Base-by-base conservation (phyloP, 2,888 invertebrate genomes). In the Periphyllus acericola region DNA sequence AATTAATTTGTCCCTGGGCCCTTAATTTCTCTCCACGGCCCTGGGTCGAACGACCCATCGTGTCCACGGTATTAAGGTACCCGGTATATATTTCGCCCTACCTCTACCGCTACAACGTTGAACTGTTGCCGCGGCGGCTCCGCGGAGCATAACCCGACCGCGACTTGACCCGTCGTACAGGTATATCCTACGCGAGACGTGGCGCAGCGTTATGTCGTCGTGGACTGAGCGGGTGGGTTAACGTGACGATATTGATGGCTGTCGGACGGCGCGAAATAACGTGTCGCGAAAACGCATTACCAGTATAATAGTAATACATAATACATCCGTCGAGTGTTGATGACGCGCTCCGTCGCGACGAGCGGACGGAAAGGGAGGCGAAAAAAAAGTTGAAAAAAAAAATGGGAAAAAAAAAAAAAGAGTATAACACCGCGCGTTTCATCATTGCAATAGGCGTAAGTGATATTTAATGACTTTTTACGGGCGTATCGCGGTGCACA, bases 391-490 rank as follows among this genome's bases (percentile, higher is more conserved):
- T 74, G 5, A 46, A 75, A 40, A 3, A 75, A 75, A 19, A 21
- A 75, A 36, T 2, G 25, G 14, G 21, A 75, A 68, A 46, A 60
- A 52, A 25, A 71, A 71, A 8, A 71, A n/a, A n/a, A n/a, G n/a
- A n/a, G n/a, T n/a, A 25, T 74, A 74, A 74, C 19, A 40, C n/a
- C 46, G 14, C 32, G 29, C 66, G 17, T 84, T 79, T 79, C 79
- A 55, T 75, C 79, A 55, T 55, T 36, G 71, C 79, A 71, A 55
- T 71, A 79, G 71, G 79, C 52, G 79, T 86, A 86, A 86, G 85
- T 86, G 85, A 86, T 86, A 79, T 86, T 86, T 79, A 86, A 86
- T 79, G 85, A 86, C 85, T 68, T 83, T 83, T 83, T 36, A 83
- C 72, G 52, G 52, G 34, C 72, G n/a, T n/a, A 72, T 34, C 72